phyloP scores from a whole-genome alignment of 2,113 vertebrate genomes.

The Podocnemis expansa region DNA sequence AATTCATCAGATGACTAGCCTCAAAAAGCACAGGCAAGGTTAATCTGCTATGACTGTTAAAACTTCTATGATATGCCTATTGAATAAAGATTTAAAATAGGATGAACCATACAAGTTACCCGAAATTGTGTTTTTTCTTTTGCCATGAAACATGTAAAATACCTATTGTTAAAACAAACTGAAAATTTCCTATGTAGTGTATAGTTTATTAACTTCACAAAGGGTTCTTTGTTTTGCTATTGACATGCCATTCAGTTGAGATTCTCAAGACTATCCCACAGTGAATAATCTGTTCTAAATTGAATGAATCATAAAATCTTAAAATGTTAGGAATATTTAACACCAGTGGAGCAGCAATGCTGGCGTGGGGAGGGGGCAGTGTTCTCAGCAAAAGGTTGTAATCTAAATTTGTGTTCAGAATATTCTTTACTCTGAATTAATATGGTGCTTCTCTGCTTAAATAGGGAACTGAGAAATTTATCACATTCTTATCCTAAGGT shows the following conservation, averaged over 20 bases:
- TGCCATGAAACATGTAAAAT: neutral
- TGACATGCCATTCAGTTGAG: neutral
- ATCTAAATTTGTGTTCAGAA: slow-evolving; percentile 6
- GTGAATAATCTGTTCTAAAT: neutral
- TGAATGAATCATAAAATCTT: neutral
- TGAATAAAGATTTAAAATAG: slow-evolving; percentile 83
- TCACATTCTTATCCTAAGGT: slow-evolving; percentile 68
- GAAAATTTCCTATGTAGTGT: neutral
- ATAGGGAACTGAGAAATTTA: slow-evolving; percentile 70
- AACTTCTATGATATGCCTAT: slow-evolving; percentile 86
- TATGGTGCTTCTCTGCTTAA: slow-evolving; percentile 58
- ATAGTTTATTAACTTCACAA: neutral
- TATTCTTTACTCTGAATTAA: slow-evolving; percentile 16
- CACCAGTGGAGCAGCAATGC: accelerated
- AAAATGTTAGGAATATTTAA: neutral
- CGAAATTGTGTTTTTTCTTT: slow-evolving; percentile 65
- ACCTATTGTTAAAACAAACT: neutral
- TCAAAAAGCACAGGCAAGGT: slow-evolving; percentile 85
- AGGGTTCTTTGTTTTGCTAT: neutral
- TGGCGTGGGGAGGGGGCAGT: neutral
- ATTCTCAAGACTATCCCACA: neutral
- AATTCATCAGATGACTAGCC: slow-evolving; percentile 88
- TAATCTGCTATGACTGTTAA: slow-evolving; percentile 97
- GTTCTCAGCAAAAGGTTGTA: neutral
- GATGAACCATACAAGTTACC: slow-evolving; percentile 75